Evolutionary conservation across 2,113 vertebrate species (phyloP).

Genomic region (Bujurquina vittata): DNA sequence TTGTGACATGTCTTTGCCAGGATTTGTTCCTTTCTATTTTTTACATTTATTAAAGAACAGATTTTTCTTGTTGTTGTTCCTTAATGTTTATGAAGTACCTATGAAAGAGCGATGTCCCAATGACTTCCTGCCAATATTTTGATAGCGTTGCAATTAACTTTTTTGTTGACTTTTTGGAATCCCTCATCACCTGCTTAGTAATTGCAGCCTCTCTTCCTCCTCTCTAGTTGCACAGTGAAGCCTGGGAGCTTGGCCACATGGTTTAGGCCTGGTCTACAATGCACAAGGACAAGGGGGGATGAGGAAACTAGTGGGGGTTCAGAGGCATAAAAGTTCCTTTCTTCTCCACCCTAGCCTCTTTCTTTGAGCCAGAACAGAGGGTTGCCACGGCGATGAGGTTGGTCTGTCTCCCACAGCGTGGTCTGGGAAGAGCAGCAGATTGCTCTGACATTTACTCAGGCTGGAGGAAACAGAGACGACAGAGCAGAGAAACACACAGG

Average conservation of each 20-base stretch:
- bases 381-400: conserved; percentile 84
- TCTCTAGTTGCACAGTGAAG: conserved; percentile 44
- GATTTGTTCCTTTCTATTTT: conserved; percentile 18
- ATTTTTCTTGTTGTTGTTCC: conserved; percentile 2
- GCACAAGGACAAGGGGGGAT: conserved; percentile 63
- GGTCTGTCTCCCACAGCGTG: conserved; percentile 79
- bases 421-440: conserved; percentile 84
- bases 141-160: conserved; percentile 1
- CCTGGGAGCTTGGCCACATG: conserved; percentile 82
- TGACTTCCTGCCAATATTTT: conserved; percentile 15
- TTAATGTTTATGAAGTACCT: conserved; percentile 2
- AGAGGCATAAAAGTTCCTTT: conserved; percentile 82
- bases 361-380: conserved; percentile 79
- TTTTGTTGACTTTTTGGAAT: conserved; percentile 19
- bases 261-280: conserved; percentile 70
- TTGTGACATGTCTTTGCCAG: conserved; percentile 25
- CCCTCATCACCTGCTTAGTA: conserved; percentile 42
- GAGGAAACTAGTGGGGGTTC: conserved; percentile 70
- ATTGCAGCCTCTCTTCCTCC: conserved; percentile 32
- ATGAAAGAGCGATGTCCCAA: conserved; percentile 11
- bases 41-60: not conserved
- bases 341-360: conserved; percentile 77
- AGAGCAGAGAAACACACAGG: conserved; percentile 47
- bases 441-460: conserved; percentile 85
- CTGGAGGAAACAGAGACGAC: conserved; percentile 69